Evolutionary conservation across 1,140 invertebrate species (phyloP), one percentile per base, ranked within the genome.

Genomic region (Whitmania pigra): DNA sequence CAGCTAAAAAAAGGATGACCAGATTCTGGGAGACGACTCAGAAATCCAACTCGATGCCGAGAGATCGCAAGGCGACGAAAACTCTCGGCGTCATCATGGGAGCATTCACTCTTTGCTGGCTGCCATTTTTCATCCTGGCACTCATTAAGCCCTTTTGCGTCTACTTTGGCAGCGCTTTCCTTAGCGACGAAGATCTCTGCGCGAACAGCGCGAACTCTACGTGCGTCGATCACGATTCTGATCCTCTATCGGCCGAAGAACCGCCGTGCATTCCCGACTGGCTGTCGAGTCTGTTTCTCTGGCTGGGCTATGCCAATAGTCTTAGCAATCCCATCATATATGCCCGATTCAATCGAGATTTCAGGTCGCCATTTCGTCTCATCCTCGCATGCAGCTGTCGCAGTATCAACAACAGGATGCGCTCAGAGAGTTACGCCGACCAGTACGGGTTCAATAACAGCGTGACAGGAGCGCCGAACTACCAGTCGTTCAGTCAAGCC

Each of bases 321-420:
- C 94, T 93, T 84, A 92, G 97, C 75, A 98, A 98, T 83, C 95
- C 95, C 0, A 90, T 96, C 70, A 87, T 98, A 20, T 97, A 97
- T 82, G 92, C 93, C 0, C 93, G 92, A 80, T 94, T 96, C 83
- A 96, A 96, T 82, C 92, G 95, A 77, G 97, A 97, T 80, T 97
- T 94, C 80, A 85, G 93, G 1, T 88, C 89, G 53, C 93, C 93
- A 2, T 97, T 97, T 81, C 73, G 75, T 11, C 67, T 72, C 20
- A 57, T 76, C 43, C 57, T 79, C 17, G 31, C 71, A 0, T 57
- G 66, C 25, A 75, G 76, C 60, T 79, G 77, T 71, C 77, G 77
- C 1, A 73, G 73, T 66, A n/a, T 79, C 22, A 76, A 74, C 57
- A 20, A 9, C 53, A 25, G 71, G 17, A 71, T 71, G 53, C 53